A percentile compares a stretch with the other conserved stretches of the same genome.
phyloP scores from a whole-genome alignment of 2,113 vertebrate genomes.

The Cricetomys ansorgei region DNA sequence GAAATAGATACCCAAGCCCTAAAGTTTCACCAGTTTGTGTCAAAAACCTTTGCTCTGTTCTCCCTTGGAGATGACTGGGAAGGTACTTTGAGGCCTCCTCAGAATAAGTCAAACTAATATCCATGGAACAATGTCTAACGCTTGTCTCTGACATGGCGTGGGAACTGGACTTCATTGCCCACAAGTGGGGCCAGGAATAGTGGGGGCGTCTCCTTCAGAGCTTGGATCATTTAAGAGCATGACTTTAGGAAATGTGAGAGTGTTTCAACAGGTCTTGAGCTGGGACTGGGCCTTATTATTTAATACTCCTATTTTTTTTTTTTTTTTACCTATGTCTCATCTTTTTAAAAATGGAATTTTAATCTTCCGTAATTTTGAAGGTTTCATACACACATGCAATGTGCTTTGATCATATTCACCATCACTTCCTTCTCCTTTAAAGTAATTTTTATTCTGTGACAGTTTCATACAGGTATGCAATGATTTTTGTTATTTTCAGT shows the following conservation, averaged over 20 bases:
- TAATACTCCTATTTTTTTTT: background rate
- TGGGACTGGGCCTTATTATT: background rate
- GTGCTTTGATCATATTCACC: background rate
- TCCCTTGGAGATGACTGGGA: constrained; percentile 68
- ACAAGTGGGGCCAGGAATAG: constrained; percentile 65
- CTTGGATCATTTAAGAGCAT: constrained; percentile 65
- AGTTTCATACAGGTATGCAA: background rate
- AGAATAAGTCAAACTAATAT: constrained; percentile 86
- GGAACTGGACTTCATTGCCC: constrained; percentile 75
- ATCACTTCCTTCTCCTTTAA: background rate
- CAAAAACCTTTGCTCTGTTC: constrained; percentile 53
- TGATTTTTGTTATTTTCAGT: background rate
- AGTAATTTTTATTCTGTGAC: background rate
- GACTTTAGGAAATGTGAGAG: constrained; percentile 71
- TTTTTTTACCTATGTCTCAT: background rate
- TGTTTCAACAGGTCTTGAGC: background rate
- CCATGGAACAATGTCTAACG: constrained; percentile 81
- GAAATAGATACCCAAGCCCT: background rate
- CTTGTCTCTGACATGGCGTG: constrained; percentile 80
- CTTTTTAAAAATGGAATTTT: background rate
- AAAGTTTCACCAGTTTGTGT: constrained; percentile 49
- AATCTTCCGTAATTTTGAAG: background rate
- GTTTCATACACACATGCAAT: background rate
- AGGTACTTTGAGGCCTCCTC: constrained; percentile 76
- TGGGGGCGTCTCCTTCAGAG: constrained; percentile 28